A percentile compares a stretch with the other conserved stretches of the same genome.
phyloP scores from a whole-genome alignment of 2,113 vertebrate genomes.

The Lophotis ruficrista region DNA sequence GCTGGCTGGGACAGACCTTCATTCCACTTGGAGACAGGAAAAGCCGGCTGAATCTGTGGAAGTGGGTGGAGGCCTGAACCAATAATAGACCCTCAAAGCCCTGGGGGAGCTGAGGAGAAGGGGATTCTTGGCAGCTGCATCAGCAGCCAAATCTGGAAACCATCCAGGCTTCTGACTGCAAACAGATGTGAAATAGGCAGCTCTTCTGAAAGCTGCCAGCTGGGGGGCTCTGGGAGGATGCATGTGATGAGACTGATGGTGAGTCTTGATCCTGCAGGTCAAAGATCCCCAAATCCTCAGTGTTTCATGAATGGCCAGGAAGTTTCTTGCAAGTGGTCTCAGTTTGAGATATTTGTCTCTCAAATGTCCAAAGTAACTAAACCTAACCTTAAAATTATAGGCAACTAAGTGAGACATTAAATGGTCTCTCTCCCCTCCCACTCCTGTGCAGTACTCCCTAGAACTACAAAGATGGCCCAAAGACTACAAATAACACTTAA shows the following conservation, averaged over 20 bases:
- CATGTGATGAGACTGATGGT: background rate
- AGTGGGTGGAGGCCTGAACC: constrained; percentile 49
- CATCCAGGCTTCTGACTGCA: background rate
- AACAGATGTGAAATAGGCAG: background rate
- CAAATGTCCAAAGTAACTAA: background rate
- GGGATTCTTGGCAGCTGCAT: constrained; percentile 1
- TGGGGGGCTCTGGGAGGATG: background rate
- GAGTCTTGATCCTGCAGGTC: background rate
- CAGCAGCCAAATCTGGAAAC: constrained; percentile 1
- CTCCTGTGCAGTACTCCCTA: background rate
- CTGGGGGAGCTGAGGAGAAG: background rate
- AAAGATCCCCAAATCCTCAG: background rate
- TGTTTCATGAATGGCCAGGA: background rate
- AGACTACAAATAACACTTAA: background rate
- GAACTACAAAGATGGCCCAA: background rate
- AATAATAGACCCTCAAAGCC: constrained; percentile 38
- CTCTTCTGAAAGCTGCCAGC: background rate
- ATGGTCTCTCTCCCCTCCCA: background rate
- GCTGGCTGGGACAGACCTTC: constrained; percentile 25
- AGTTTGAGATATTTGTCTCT: background rate
- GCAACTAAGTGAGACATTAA: background rate
- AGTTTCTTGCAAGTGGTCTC: background rate
- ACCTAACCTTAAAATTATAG: background rate
- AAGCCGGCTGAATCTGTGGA: constrained; percentile 45
- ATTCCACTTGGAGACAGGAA: background rate